These are phyloP conservation scores for Synergus laeviventris DNA, from an alignment of 2,888 invertebrate species.

Conservation along the genomic window DNA sequence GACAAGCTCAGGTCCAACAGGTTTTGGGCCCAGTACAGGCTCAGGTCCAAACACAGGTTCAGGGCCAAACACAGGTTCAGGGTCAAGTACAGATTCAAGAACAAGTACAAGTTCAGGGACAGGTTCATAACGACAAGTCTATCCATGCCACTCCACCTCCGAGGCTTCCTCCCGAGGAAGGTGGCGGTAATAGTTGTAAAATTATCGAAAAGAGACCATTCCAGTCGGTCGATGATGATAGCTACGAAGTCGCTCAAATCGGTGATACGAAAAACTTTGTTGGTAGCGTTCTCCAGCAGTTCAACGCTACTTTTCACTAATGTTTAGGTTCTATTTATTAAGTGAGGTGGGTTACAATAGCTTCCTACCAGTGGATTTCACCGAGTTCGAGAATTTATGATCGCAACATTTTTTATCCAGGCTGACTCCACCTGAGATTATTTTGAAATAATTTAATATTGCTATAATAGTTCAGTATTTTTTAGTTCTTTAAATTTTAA, in stretches of 20 bases:
- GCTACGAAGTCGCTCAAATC: conserved; percentile 64
- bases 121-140: conserved; percentile 34
- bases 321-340: conserved; percentile 50
- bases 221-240: conserved; percentile 64
- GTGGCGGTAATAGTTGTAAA: conserved; percentile 41
- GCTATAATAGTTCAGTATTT: too few relatives aligned
- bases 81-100: conserved; percentile 49
- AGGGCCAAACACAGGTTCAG: conserved; percentile 54
- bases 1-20: conserved; percentile 50
- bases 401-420: too few relatives aligned
- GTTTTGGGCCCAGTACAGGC: conserved; percentile 50
- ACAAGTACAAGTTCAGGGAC: conserved; percentile 43
- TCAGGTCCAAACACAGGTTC: conserved; percentile 53
- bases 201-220: conserved; percentile 64
- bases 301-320: conserved; percentile 74
- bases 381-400: not conserved
- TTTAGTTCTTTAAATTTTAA: too few relatives aligned
- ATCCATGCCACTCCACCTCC: conserved; percentile 48
- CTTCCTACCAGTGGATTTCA: not conserved
- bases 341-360: not conserved
- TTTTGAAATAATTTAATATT: too few relatives aligned
- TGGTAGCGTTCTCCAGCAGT: conserved; percentile 70
- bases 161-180: conserved; percentile 50
- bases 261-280: conserved; percentile 69
- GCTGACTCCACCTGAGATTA: too few relatives aligned